Evolutionary conservation across 2,888 invertebrate species (phyloP), one percentile per base, ranked within the genome.

Genomic region (Ophioninae sp.): DNA sequence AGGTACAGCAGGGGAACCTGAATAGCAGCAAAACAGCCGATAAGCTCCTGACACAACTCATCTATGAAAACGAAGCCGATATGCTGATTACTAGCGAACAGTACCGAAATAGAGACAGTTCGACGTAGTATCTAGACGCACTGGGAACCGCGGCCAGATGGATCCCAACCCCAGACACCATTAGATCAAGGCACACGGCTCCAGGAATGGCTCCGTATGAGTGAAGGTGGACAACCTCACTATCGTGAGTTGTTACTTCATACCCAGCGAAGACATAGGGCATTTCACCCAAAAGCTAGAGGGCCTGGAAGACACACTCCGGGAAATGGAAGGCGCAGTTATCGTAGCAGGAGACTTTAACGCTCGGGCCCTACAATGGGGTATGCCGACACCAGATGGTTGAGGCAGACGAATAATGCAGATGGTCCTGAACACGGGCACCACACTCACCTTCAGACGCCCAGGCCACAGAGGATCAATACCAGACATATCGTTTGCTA

Each of bases 1-100:
- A 17, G 8, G 22, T 87, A 9, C 77, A 87, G 0, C 88, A 88
- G 64, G 85, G 74, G 0, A 88, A 88, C 67, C 6, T 88, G 0
- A 63, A 88, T 37, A 67, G 85, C 17, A 86, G 87, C 63, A 79
- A 59, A 30, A 78, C 78, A 6, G 85, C 87, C 0, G 30, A 86
- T 17, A 68, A 83, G 13, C 81, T 88, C 0, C 68, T 86, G 7
- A 17, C 37, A 2, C 87, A 87, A 63, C 68, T 84, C 0, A 64
- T 51, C 0, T 6, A 30, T 8, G 76, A 81, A n/a, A 81, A 72
- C 8, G 10, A 56, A 6, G 65, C 17, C 0, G 85, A 80, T 22
- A 5, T 83, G 8, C 9, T 64, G 5, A 44, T 79, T 1, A 20
- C 75, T 0, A 59, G 75, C 56, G 82, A 82, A 37, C 79, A 79